phyloP scores from a whole-genome alignment of 2,888 invertebrate species.

The Pyrochroa serraticornis region DNA sequence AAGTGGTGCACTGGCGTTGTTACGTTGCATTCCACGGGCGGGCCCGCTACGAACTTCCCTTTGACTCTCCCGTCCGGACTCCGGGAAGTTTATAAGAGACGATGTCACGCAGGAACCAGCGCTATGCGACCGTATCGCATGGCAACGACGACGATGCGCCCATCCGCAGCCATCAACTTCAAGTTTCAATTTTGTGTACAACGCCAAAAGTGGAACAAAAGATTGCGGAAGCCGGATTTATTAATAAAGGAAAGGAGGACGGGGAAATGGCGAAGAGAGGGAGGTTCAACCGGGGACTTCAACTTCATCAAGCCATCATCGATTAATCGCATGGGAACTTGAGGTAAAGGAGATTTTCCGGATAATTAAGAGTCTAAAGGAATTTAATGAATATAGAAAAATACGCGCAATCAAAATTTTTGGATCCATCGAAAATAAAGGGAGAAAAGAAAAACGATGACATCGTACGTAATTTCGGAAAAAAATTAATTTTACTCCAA shows the following conservation, averaged over 20 bases:
- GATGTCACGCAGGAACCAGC: constrained; percentile 13
- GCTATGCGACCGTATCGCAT: constrained; percentile 23
- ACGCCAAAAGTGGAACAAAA: constrained; percentile 25
- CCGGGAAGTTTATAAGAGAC: constrained; percentile 11
- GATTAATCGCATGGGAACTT: too few relatives aligned
- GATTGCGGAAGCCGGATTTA: constrained; percentile 27
- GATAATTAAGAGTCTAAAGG: too few relatives aligned
- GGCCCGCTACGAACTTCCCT: constrained; percentile 26
- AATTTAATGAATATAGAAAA: too few relatives aligned
- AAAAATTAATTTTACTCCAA: too few relatives aligned
- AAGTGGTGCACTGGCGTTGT: constrained; percentile 26
- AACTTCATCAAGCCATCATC: too few relatives aligned
- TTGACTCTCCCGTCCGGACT: constrained; percentile 17
- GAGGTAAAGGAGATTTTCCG: too few relatives aligned
- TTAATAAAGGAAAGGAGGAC: constrained; percentile 15
- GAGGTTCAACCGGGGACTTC: background rate
- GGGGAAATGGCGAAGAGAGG: constrained; percentile 1
- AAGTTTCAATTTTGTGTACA: constrained; percentile 28
- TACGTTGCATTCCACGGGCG: constrained; percentile 33
- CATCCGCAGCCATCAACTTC: constrained; percentile 15
- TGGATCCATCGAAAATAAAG: too few relatives aligned
- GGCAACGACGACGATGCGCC: constrained; percentile 22
- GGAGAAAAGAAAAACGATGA: too few relatives aligned
- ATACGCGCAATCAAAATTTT: too few relatives aligned
- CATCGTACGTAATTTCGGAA: too few relatives aligned